Evolutionary conservation across 1,140 invertebrate species (phyloP), one percentile per base, ranked within the genome.

Genomic region (Pseudobourletiella spinata): DNA sequence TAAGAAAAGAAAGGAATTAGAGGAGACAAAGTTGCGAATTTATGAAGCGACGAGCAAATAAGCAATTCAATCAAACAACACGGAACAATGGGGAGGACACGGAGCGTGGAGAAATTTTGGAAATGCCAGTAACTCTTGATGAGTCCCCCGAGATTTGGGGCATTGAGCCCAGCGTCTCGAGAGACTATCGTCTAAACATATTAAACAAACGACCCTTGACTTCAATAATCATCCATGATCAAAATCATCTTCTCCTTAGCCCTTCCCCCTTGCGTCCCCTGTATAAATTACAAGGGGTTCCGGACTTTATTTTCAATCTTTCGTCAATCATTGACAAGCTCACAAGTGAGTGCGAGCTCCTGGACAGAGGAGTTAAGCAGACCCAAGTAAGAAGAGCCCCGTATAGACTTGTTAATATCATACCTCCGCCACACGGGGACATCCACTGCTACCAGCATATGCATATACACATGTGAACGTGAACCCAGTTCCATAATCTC

Each of bases 191-290:
- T 55, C 57, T 56, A 62, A 66, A 62, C 60, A 65, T 65, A 69
- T 66, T 63, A 63, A 63, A 59, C 60, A 68, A 68, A 68, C 64
- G 67, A 68, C 67, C 67, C 67, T 68, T 68, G 67, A 68, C 67
- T 65, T 63, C 43, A 63, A 63, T 63, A 54, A 63, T 63, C 54
- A 59, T 28, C 42, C 57, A 48, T 48, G 43, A 44, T 54, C 54
- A 25, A 46, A 28, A 48, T 57, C 42, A 55, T 57, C 50, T 44
- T 60, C 50, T 54, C 32, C 43, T 29, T 48, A 25, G 44, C 22
- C 18, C 44, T 46, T 20, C 16, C 4, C 11, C 30, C 54, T 57
- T 3, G 4, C n/a, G 26, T 44, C 26, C 14, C 24, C n/a, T 18
- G 18, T 55, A 55, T 51, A 51, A 51, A 51, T 51, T 51, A 51